These are phyloP conservation scores for Lasioglossum oenotherae DNA, from an alignment of 2,888 invertebrate genomes.

Conservation along the genomic window DNA sequence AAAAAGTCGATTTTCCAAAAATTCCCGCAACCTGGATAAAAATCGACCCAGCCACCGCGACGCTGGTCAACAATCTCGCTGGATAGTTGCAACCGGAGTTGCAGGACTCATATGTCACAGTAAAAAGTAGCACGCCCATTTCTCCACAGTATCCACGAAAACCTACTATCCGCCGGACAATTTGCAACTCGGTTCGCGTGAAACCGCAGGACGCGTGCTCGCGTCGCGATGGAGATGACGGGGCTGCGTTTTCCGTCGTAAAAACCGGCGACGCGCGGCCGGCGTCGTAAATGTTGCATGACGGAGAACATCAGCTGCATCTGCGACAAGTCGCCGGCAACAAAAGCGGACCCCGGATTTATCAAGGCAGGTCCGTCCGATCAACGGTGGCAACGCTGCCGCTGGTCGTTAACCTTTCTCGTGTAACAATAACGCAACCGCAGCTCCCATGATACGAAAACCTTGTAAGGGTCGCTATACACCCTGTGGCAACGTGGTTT, in stretches of 20 bases:
- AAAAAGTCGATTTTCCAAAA: not conserved
- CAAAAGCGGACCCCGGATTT: constrained; percentile 29
- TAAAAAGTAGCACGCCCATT: not conserved
- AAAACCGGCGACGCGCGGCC: constrained; percentile 31
- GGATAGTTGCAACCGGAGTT: not conserved
- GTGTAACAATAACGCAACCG: constrained; percentile 37
- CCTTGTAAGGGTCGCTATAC: constrained; percentile 23
- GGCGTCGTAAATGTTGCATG: constrained; percentile 37
- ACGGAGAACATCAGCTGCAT: constrained; percentile 43
- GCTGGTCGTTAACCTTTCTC: constrained; percentile 62
- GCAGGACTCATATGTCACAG: not conserved
- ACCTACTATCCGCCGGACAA: not conserved
- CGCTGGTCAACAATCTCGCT: not conserved
- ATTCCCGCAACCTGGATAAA: not conserved
- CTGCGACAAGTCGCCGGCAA: constrained; percentile 15
- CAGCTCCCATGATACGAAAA: constrained; percentile 45
- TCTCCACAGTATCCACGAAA: not conserved
- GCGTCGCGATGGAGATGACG: not conserved
- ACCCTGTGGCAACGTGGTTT: constrained; percentile 50
- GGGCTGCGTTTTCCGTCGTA: constrained; percentile 26
- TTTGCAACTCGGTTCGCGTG: constrained; percentile 17
- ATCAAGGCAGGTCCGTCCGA: constrained; percentile 46
- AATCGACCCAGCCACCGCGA: not conserved
- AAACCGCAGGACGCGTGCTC: not conserved
- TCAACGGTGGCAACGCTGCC: not conserved